Base-by-base conservation (phyloP, 2,797 vertebrate species). In the Smutsia temminckii region DNA sequence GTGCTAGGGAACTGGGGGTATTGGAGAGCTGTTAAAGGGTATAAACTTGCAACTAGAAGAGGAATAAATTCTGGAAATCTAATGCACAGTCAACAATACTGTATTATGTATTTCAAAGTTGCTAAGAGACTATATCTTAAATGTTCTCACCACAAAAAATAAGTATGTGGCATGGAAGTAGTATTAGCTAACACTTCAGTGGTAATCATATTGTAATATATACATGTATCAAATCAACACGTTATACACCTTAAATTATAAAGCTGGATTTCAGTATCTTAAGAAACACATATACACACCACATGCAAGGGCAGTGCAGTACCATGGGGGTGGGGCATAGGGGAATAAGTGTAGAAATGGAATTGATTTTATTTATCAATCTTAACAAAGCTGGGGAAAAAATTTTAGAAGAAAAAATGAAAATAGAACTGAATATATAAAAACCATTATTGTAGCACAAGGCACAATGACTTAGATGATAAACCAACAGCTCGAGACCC, bases 371-470 rank as follows among this genome's bases (percentile, higher is more conserved):
- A 69, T 2, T 46, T 74, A 25, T 74, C 11, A 81, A 87, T 61
- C 27, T 34, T 29, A 57, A 66, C 21, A 74, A 91, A 71, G 37
- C 74, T 64, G 18, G 90, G 68, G 66, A 74, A 66, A 81, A 66
- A 25, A 0, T 46, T 49, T 29, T 21, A 74, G 53, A 79, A 83
- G 18, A 23, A 14, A 84, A 80, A 84, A 75, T 63, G 42, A 72
- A 92, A 96, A 85, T 23, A 8, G n/a, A 90, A 93, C 4, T 72
- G 6, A 93, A 66, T 42, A 91, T 37, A 64, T 46, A 80, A 66
- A 88, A 91, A 59, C 17, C 84, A 83, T 27, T 79, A 92, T 27
- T 51, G 75, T 3, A n/a, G 32, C 27, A 92, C n/a, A 88, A 32
- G 20, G 16, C 25, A 84, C 51, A 87, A 71, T 51, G 16, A 74